Evolutionary conservation across 2,113 vertebrate species (phyloP).

Genomic region (Nibea albiflora): DNA sequence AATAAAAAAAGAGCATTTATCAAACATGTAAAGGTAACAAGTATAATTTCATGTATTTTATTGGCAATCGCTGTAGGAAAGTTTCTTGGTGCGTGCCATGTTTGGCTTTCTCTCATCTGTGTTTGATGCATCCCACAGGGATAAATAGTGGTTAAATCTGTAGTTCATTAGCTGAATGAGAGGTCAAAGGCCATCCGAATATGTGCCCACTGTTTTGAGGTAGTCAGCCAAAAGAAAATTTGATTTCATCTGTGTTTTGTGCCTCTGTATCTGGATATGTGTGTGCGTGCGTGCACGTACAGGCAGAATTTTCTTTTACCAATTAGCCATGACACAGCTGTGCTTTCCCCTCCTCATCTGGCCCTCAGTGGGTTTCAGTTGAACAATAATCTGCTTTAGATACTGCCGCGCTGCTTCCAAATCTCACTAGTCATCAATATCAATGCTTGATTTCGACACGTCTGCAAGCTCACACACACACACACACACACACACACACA

Average conservation of each 20-base stretch:
- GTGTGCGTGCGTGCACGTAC: neutral
- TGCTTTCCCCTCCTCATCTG: constrained; percentile 61
- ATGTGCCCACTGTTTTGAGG: neutral
- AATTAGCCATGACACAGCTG: constrained; percentile 75
- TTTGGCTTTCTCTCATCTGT: neutral
- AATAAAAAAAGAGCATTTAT: neutral
- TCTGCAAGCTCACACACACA: constrained; percentile 12
- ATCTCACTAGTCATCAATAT: constrained; percentile 68
- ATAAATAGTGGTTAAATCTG: constrained; percentile 1
- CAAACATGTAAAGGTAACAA: neutral
- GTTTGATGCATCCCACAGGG: constrained; percentile 5
- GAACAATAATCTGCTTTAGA: constrained; percentile 69
- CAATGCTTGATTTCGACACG: constrained; percentile 39
- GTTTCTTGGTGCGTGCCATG: neutral
- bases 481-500: neutral
- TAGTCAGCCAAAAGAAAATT: constrained; percentile 1
- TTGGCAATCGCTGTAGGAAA: neutral
- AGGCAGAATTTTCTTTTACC: constrained; percentile 36
- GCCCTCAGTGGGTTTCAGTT: constrained; percentile 62
- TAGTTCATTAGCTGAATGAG: neutral
- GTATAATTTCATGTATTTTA: neutral
- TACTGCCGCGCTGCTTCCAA: constrained; percentile 37
- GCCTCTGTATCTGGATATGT: neutral
- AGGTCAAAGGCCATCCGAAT: constrained; percentile 25
- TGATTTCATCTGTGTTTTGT: constrained; percentile 3